Conservation (phyloP, 2,888 invertebrate genomes). For the Palloptera scutellata region DNA sequence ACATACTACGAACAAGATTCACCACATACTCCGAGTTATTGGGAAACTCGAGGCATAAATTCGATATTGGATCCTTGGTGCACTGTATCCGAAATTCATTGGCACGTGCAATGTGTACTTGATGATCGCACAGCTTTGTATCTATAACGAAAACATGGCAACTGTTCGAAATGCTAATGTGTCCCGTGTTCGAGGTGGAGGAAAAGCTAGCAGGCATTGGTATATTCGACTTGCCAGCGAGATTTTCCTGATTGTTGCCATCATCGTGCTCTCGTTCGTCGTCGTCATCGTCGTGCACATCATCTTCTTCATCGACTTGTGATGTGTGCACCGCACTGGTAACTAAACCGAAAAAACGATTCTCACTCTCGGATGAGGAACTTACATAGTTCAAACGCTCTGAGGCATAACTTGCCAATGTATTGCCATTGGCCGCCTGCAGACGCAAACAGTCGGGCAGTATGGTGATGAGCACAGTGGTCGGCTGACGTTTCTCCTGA, state of each 20-base stretch:
- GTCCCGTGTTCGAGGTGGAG: conserved; percentile 29
- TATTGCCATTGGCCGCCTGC: conserved; percentile 79
- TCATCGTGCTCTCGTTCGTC: conserved; percentile 2
- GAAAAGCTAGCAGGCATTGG: conserved; percentile 4
- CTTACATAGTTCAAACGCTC: conserved; percentile 89
- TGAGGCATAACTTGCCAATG: conserved; percentile 87
- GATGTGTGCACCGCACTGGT: conserved; percentile 76
- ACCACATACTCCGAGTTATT: conserved; percentile 82
- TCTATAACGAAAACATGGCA: conserved; percentile 96
- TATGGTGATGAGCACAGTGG: conserved; percentile 85
- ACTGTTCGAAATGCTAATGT: conserved; percentile 78
- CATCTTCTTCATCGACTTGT: conserved; percentile 61
- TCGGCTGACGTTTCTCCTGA: conserved; percentile 86
- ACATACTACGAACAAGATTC: conserved; percentile 77
- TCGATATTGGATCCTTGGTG: conserved; percentile 78
- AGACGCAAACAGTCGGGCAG: conserved; percentile 81
- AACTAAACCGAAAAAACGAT: conserved; percentile 91
- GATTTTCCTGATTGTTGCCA: conserved; percentile 9
- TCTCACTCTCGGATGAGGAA: conserved; percentile 88
- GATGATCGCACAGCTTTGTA: conserved; percentile 83
- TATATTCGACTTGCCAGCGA: conserved; percentile 17
- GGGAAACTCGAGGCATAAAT: conserved; percentile 88
- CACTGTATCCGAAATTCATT: conserved; percentile 87
- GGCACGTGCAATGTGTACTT: conserved; percentile 80
- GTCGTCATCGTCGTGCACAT: conserved; percentile 40